These are phyloP conservation scores for Drosophila lacteicornis DNA, from an alignment of 1,140 invertebrate species.

Conservation along the genomic window DNA sequence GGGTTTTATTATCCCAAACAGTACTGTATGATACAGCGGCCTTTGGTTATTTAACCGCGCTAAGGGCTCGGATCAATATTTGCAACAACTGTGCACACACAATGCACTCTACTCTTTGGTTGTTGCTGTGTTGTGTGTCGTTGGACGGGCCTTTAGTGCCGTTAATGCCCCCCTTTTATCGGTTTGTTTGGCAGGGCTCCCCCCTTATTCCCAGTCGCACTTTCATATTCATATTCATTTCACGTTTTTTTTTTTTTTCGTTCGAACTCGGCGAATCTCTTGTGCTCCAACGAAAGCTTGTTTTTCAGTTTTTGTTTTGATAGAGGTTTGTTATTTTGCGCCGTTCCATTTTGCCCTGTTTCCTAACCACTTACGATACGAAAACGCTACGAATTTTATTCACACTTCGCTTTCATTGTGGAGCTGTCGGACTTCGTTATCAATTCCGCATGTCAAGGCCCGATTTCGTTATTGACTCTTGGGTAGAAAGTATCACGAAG, in stretches of 20 bases:
- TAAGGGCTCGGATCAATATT: conserved; percentile 33
- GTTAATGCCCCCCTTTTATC: conserved; percentile 34
- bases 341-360: conserved; percentile 24
- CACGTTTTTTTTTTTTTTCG: conserved; percentile 23
- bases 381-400: conserved; percentile 16
- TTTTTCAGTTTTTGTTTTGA: conserved; percentile 67
- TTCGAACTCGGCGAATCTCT: conserved; percentile 7
- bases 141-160: conserved; percentile 25
- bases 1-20: not conserved
- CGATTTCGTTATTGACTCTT: conserved; percentile 20
- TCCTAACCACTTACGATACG: conserved; percentile 26
- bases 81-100: conserved; percentile 42
- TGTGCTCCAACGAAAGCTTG: conserved; percentile 20
- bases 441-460: conserved; percentile 45
- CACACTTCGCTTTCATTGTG: conserved; percentile 33
- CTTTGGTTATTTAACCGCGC: conserved; percentile 24
- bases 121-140: conserved; percentile 1
- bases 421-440: conserved; percentile 20
- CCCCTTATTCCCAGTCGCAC: conserved; percentile 1
- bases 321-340: conserved; percentile 50
- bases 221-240: conserved; percentile 33
- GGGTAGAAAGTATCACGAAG: conserved; percentile 2
- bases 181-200: conserved; percentile 23
- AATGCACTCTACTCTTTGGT: conserved; percentile 19
- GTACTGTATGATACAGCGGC: conserved; percentile 7